These are phyloP conservation scores for Brachylomia viminalis DNA, from an alignment of 2,888 invertebrate genomes.

Conservation along the genomic window DNA sequence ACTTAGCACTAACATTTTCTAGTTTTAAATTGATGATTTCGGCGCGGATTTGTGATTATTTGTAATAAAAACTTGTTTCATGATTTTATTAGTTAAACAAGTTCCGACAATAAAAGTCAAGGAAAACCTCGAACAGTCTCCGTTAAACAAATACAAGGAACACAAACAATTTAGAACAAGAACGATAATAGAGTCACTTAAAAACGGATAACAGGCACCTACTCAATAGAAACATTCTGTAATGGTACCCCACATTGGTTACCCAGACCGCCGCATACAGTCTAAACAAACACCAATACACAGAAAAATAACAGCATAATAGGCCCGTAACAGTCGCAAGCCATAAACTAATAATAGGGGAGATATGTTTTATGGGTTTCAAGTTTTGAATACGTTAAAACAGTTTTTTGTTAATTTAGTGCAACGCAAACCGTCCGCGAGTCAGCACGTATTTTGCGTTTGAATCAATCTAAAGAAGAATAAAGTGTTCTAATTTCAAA, in stretches of 20 bases:
- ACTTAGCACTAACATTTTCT: not conserved
- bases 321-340: conserved; percentile 87
- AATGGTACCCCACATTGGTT: conserved; percentile 84
- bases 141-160: conserved; percentile 39
- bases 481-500: conserved; percentile 77
- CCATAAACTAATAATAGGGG: conserved; percentile 91
- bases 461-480: conserved; percentile 56
- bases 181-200: conserved; percentile 70
- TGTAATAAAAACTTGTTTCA: not conserved
- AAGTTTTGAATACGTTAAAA: conserved; percentile 87
- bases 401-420: conserved; percentile 87
- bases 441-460: conserved; percentile 80
- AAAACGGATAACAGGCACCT: conserved; percentile 57
- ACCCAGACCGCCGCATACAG: conserved; percentile 85
- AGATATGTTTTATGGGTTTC: conserved; percentile 89
- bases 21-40: not conserved
- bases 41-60: not conserved
- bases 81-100: not conserved
- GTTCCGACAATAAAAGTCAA: not conserved
- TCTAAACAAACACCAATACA: conserved; percentile 87
- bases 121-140: not conserved
- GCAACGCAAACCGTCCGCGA: conserved; percentile 81
- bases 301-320: conserved; percentile 88
- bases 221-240: conserved; percentile 80
- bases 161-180: conserved; percentile 64